Base-by-base conservation (phyloP, 2,113 vertebrate species). In the Neogale vison region DNA sequence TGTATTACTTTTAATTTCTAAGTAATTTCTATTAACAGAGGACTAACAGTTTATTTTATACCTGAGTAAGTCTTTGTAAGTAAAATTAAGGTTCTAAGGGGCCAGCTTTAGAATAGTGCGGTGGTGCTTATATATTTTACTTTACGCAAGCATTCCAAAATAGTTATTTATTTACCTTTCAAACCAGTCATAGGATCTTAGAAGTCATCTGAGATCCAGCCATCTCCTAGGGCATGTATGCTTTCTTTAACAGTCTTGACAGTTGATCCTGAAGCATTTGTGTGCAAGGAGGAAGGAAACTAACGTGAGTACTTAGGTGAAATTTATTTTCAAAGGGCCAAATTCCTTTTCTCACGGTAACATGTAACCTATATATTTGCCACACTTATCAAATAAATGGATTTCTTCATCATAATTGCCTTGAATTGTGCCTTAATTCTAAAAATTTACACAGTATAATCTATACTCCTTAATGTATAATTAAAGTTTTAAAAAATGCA, bases 261-360 rank as follows among this genome's bases (percentile, higher is more conserved):
- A 77, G 23, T 29, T 83, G 86, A 94, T 79, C 42, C 88, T 7
- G 52, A 96, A 96, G 63, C 26, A 84, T 71, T 85, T 91, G 57
- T 88, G 31, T 23, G 3, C 20, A 95, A 85, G n/a, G 71, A 95
- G 39, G 34, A 90, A 95, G 29, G 88, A 96, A 95, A 87, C 26
- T 74, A 82, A 87, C 4, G 10, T 79, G n/a, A 95, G 42, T 92
- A 42, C 31, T 39, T 87, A 47, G 11, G 11, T 84, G 18, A 86
- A 90, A 67, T 96, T 96, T 90, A 92, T 97, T 97, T 96, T 86
- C 61, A 96, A 94, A 90, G 55, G 47, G 85, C n/a, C 80, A 93
- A 90, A 92, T 92, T 96, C 92, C 61, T 74, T 83, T 95, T 94
- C 67, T 90, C 52, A 93, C 3, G 67, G 57, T 95, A 90, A 90